These are phyloP conservation scores for Limnephilus auricula DNA, from an alignment of 2,888 invertebrate genomes.

Conservation along the genomic window DNA sequence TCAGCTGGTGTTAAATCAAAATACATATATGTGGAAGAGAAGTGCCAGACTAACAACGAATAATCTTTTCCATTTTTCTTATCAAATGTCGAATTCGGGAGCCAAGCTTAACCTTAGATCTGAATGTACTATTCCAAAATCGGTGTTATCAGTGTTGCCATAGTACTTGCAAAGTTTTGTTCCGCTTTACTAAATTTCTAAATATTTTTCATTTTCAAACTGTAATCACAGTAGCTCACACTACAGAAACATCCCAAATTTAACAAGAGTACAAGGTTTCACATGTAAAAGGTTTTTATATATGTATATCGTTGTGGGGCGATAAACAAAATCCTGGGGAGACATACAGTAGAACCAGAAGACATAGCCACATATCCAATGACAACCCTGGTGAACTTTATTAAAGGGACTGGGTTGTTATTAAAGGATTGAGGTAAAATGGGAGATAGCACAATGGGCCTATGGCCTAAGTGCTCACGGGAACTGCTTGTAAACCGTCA, in stretches of 20 bases:
- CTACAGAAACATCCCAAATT: not conserved
- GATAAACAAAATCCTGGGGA: not conserved
- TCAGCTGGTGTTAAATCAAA: no score
- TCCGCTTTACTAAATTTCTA: not conserved
- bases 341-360: no score
- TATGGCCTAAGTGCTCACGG: no score
- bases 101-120: not conserved
- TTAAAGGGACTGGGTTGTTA: no score
- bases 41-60: not conserved
- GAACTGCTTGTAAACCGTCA: no score
- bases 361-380: no score
- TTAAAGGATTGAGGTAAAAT: no score
- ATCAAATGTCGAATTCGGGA: not conserved
- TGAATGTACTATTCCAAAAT: not conserved
- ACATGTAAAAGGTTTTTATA: not conserved
- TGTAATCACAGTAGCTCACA: not conserved
- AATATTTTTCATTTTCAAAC: not conserved
- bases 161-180: not conserved
- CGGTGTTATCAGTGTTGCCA: not conserved
- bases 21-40: no score
- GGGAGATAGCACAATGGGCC: no score
- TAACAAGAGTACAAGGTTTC: not conserved
- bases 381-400: no score
- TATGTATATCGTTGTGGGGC: not conserved
- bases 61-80: not conserved